Evolutionary conservation across 2,113 vertebrate species (phyloP), one percentile per base, ranked within the genome.

Genomic region (Poecile atricapillus): DNA sequence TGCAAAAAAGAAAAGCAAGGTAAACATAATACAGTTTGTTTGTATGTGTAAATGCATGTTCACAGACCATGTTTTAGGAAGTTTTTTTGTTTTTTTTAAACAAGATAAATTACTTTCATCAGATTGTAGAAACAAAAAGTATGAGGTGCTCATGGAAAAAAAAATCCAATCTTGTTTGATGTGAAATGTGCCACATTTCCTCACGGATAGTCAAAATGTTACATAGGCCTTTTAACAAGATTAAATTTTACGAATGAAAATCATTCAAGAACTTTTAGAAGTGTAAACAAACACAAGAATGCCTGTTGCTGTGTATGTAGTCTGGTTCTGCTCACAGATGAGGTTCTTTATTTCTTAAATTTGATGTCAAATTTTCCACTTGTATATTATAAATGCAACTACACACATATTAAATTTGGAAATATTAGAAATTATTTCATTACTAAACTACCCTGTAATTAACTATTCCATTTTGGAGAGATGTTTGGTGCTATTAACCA

Each of bases 381-480:
- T 76, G 23, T 80, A 62, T 89, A 62, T 80, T 94, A 44, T 56
- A 71, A 68, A 90, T 78, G 23, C 65, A 88, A 59, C 77, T 83
- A 88, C 15, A 55, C 77, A 77, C 9, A 33, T 75, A 80, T 53
- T 74, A 63, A 49, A 82, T 78, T 91, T 93, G 85, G 94, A 97
- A 97, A 96, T 94, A 94, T 46, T 96, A 87, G 81, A 91, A 91
- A 74, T 74, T 91, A 97, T 94, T 97, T 97, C 82, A 92, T 83
- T 84, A 93, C 20, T 90, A 80, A 44, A 11, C 23, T 9, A 33
- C 9, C 9, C 23, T 30, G 13, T 31, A 25, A 96, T 87, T 41
- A 94, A 65, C 46, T 74, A 52, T 94, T 95, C 96, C 13, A 96
- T 97, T 97, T 97, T 89, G 88, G 80, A 79, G 86, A 73, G 55